These are phyloP conservation scores for Grammomys dolichurus DNA, from an alignment of 2,113 vertebrate genomes.

Conservation along the genomic window DNA sequence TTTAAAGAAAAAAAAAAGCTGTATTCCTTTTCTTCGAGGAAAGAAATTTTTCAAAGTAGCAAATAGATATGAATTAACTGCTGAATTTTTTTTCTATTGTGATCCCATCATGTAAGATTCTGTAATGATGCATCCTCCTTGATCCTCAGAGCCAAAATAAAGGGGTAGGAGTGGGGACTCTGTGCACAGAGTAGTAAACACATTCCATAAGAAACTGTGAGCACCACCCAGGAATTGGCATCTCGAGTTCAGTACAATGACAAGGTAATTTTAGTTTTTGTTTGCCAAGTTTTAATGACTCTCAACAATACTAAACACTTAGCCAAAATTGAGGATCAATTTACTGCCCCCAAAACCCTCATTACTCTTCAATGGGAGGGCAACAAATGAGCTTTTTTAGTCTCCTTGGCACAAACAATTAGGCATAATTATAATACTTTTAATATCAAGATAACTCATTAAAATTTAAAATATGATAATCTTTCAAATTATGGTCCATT, in stretches of 20 bases:
- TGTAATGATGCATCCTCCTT: background rate
- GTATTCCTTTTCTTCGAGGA: background rate
- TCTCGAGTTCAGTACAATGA: background rate
- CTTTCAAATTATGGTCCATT: background rate
- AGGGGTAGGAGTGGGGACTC: background rate
- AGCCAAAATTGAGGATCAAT: background rate
- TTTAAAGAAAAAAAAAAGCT: background rate
- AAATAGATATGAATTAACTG: background rate
- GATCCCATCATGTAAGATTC: background rate
- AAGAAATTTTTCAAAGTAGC: background rate
- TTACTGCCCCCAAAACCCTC: background rate
- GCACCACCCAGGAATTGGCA: background rate
- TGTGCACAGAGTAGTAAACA: background rate
- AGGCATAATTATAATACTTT: background rate
- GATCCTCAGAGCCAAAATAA: background rate
- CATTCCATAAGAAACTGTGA: background rate
- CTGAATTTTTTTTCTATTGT: slow-evolving; percentile 2
- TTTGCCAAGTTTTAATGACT: slow-evolving; percentile 44
- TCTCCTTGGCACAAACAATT: background rate
- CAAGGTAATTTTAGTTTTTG: background rate
- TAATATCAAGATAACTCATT: background rate
- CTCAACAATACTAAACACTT: background rate
- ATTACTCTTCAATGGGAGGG: background rate
- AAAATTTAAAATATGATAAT: slow-evolving; percentile 29
- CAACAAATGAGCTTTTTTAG: background rate